phyloP scores from a whole-genome alignment of 1,140 invertebrate genomes.

The Drosophila sp. region DNA sequence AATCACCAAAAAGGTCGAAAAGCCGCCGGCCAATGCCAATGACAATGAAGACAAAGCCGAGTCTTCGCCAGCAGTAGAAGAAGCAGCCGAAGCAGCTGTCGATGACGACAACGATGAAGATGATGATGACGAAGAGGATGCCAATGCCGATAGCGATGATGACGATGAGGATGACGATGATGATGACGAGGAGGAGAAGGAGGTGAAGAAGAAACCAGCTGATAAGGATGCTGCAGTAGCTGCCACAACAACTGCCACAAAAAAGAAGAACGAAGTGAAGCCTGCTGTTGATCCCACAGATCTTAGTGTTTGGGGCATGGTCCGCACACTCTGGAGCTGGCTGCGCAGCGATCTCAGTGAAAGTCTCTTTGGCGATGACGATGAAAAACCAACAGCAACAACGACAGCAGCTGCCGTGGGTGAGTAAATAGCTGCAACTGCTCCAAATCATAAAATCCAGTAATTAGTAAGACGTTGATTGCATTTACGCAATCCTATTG shows the following conservation, averaged over 20 bases:
- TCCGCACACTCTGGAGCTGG: constrained; percentile 74
- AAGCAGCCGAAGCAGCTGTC: constrained; percentile 36
- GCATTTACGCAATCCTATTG: constrained; percentile 51
- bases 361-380: constrained; percentile 76
- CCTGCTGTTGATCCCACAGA: constrained; percentile 60
- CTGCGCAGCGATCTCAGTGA: constrained; percentile 77
- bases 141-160: constrained; percentile 33
- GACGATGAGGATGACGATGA: constrained; percentile 8
- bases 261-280: constrained; percentile 69
- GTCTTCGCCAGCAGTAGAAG: constrained; percentile 21
- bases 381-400: constrained; percentile 55
- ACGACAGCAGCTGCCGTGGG: constrained; percentile 55
- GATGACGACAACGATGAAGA: constrained; percentile 34
- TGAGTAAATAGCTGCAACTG: constrained; percentile 50
- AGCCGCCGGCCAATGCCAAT: constrained; percentile 40
- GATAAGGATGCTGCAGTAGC: constrained; percentile 50
- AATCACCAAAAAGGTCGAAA: constrained; percentile 65
- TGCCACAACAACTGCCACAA: background rate
- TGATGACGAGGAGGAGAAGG: background rate
- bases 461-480: constrained; percentile 58
- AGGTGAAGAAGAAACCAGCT: constrained; percentile 18
- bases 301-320: constrained; percentile 80
- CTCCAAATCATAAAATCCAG: constrained; percentile 24
- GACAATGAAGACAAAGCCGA: constrained; percentile 55
- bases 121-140: constrained; percentile 9